Evolutionary conservation across 2,888 invertebrate species (phyloP).

Genomic region (Pardosa pseudoannulata): DNA sequence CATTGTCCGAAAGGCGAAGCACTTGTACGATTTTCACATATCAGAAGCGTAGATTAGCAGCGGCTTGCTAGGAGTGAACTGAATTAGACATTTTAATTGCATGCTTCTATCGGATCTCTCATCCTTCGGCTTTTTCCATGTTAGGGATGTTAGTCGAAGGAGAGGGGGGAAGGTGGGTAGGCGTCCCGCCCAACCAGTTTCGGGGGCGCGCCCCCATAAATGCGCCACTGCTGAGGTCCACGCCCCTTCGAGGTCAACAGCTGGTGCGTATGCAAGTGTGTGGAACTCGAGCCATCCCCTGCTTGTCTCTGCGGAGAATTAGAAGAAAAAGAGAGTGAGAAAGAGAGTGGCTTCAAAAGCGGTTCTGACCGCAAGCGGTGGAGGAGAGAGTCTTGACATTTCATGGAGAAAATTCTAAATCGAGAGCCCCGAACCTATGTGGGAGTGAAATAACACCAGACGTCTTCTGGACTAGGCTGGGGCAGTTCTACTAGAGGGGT

Average conservation of each 20-base stretch:
- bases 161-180: slow-evolving; percentile 19
- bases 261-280: too few relatives aligned
- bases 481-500: too few relatives aligned
- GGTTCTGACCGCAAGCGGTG: neutral
- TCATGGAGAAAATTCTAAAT: too few relatives aligned
- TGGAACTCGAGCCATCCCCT: slow-evolving; percentile 13
- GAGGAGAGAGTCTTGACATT: neutral
- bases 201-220: slow-evolving; percentile 33
- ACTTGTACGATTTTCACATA: too few relatives aligned
- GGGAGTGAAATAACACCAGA: too few relatives aligned
- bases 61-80: too few relatives aligned
- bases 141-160: neutral
- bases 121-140: neutral
- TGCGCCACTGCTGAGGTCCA: slow-evolving; percentile 27
- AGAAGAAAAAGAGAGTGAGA: slow-evolving; percentile 7
- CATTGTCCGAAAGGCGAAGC: too few relatives aligned
- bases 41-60: too few relatives aligned
- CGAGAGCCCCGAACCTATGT: too few relatives aligned
- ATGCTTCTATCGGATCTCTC: too few relatives aligned
- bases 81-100: too few relatives aligned
- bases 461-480: too few relatives aligned
- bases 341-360: neutral
- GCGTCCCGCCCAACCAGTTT: slow-evolving; percentile 46
- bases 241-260: slow-evolving; percentile 57
- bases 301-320: slow-evolving; percentile 22